Evolutionary conservation across 2,797 vertebrate genomes (phyloP), one percentile per base, ranked within the genome.

Genomic region (Oreochromis mossambicus): DNA sequence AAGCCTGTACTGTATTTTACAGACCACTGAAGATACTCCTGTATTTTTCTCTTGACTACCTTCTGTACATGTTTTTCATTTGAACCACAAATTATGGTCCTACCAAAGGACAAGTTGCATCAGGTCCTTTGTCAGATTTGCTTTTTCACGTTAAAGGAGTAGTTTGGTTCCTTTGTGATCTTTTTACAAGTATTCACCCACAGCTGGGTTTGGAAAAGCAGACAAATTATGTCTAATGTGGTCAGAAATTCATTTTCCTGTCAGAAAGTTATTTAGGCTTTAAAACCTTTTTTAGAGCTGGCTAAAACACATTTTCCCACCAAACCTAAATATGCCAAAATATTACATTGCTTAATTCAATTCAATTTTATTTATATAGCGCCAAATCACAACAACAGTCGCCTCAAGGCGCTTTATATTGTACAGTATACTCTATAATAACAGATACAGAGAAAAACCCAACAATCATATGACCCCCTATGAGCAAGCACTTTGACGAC

Each of bases 151-250:
- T 68, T 24, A 66, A 21, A 66, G n/a, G 19, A 66, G 36, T 41
- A 68, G 38, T 43, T 43, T 68, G 36, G 38, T 24, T 68, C 63
- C 36, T 68, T 68, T 68, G 63, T 68, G 38, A 68, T n/a, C n/a
- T 43, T 24, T 43, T 24, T 68, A 21, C 13, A 68, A 68, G 8
- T 43, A 43, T 24, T 21, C 63, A 43, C 1, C 8, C 63, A 68
- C 5, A 68, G 13, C 13, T 68, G 63, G 38, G 63, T 68, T 43
- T 68, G 63, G 38, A 68, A 68, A 68, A 43, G n/a, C 24, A 68
- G 38, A 15, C 13, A 43, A 43, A 41, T 21, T 66, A 24, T 15
- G 36, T 68, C 36, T 15, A 41, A 14, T 26, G 13, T 68, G 36
- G 21, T 43, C 63, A 43, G 36, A 41, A 9, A 8, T 68, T 43